Percentiles rank a stretch among this genome's conserved stretches.
These are phyloP conservation scores for Allobates femoralis DNA, from an alignment of 2,797 vertebrate genomes.

Conservation along the genomic window DNA sequence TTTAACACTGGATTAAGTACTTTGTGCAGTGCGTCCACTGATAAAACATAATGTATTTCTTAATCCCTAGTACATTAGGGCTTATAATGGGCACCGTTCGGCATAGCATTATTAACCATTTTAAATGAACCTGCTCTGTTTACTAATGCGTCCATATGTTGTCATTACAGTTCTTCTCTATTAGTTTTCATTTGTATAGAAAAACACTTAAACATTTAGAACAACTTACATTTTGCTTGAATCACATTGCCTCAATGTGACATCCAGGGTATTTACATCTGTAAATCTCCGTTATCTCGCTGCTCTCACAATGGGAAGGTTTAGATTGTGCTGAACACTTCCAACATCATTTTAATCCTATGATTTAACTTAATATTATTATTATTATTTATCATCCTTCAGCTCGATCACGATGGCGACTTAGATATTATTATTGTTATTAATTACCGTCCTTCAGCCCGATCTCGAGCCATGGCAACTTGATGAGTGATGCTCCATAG, in stretches of 20 bases:
- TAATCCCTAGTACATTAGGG: conserved; percentile 72
- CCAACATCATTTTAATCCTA: too few relatives aligned
- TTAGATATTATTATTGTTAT: too few relatives aligned
- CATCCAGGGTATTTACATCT: neutral
- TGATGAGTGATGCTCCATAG: too few relatives aligned
- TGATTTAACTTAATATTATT: too few relatives aligned
- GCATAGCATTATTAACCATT: conserved; percentile 64
- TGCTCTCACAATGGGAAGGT: too few relatives aligned
- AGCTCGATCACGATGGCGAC: too few relatives aligned
- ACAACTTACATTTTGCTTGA: neutral
- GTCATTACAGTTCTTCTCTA: neutral
- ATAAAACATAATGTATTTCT: conserved; percentile 70
- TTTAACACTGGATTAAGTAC: conserved; percentile 70
- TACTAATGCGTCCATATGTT: conserved; percentile 34
- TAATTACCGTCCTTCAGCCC: too few relatives aligned
- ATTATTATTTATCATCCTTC: too few relatives aligned
- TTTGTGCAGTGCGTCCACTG: conserved; percentile 61
- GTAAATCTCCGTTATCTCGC: neutral
- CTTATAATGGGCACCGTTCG: conserved; percentile 67
- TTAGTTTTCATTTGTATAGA: conserved; percentile 3
- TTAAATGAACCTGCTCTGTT: conserved; percentile 28
- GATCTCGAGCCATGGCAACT: too few relatives aligned
- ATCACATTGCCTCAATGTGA: neutral
- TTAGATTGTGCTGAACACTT: too few relatives aligned
- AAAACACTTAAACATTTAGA: conserved; percentile 11